Evolutionary conservation across 2,888 invertebrate genomes (phyloP).

Genomic region (Epinotia nisella): DNA sequence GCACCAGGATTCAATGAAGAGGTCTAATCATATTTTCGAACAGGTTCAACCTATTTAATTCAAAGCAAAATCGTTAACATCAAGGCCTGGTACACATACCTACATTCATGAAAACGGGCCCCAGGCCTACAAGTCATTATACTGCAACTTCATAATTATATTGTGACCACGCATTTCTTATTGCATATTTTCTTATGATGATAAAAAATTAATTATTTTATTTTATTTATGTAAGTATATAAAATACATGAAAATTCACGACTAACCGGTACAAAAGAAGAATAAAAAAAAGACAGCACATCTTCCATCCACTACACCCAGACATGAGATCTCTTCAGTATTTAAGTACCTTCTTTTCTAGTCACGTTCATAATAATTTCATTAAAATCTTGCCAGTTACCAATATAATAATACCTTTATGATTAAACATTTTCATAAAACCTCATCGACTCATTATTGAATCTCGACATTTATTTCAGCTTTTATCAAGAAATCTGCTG

Average conservation of each 20-base stretch:
- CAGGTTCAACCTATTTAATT: too few species aligned
- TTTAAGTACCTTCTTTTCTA: background rate
- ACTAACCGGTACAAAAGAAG: background rate
- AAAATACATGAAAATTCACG: background rate
- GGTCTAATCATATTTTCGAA: too few species aligned
- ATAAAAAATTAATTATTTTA: background rate
- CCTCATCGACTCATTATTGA: background rate
- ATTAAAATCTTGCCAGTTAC: background rate
- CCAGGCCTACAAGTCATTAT: background rate
- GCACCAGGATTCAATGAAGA: too few species aligned
- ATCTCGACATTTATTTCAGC: slow-evolving; percentile 32
- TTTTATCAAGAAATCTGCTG: slow-evolving; percentile 41
- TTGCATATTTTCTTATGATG: background rate
- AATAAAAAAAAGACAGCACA: background rate
- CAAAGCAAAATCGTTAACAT: too few species aligned
- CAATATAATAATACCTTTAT: background rate
- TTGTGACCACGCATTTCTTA: background rate
- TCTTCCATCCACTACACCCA: background rate
- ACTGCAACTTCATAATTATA: slow-evolving; percentile 1
- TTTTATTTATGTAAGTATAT: background rate
- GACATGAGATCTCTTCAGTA: background rate
- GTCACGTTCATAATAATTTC: background rate
- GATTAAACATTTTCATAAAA: background rate
- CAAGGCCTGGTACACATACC: too few species aligned
- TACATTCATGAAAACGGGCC: too few species aligned